Base-by-base conservation (phyloP, 53 echinoderm and acorn worm genomes). In the Apostichopus leukothele region DNA sequence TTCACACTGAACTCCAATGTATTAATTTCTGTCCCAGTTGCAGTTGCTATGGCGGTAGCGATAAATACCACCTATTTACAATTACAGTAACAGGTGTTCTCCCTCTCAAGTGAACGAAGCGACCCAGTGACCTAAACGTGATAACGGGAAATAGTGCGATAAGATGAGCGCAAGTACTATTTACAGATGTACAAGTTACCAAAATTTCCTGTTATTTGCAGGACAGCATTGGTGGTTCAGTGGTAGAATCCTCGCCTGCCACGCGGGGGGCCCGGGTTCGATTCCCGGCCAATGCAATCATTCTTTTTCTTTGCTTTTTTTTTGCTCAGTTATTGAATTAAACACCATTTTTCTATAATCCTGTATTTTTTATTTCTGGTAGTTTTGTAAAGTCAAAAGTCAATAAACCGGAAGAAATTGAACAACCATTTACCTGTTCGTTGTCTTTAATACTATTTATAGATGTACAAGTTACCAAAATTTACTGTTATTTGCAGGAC, bases 231-330 rank as follows among this genome's bases (percentile, higher is more conserved):
- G 84, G 63, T 84, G 84, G 84, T 84, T 84, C 84, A 84, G 84
- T 84, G 84, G 84, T 84, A 84, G 84, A 84, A 84, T 84, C 57
- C 84, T 84, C 84, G 84, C 84, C 84, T 84, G 84, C 84, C 84
- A 84, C 84, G 84, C 84, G 84, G 84, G 84, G 23, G 63, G 84
- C 84, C 84, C 84, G 84, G 84, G 84, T 84, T 84, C 84, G 84
- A 84, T 84, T 84, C 84, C 84, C 84, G 84, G 84, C 84, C 84
- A 60, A 84, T 84, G 63, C 84, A 84, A 84, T 0, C 7, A 71
- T n/a, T 16, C 18, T 71, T 19, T 19, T 71, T 16, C 11, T 13
- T 63, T 39, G 39, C 39, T 39, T 39, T 39, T 39, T 39, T 39
- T 39, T 2, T 23, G 25, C 25, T 1, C 25, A 25, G 0, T 25